phyloP scores from a whole-genome alignment of 2,888 invertebrate genomes.

The Drosophila tanythrix region DNA sequence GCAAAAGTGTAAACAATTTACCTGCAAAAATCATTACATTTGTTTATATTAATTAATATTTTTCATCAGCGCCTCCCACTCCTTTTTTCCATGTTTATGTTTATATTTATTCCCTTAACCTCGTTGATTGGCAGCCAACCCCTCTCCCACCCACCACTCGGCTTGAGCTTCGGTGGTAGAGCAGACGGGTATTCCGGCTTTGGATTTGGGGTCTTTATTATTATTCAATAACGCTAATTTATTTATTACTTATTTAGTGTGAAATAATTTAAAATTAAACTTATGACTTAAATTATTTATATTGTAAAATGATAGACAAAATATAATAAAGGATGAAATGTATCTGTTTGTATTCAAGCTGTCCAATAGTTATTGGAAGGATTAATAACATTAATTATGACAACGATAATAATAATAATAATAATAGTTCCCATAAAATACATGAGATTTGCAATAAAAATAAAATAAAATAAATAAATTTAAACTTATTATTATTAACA shows the following conservation, averaged over 20 bases:
- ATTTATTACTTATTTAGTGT: not conserved
- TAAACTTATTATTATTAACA: not conserved
- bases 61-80: constrained; percentile 40
- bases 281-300: not conserved
- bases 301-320: not conserved
- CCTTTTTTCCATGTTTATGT: constrained; percentile 3
- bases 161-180: not conserved
- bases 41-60: constrained; percentile 71
- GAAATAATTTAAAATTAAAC: not conserved
- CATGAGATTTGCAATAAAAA: not conserved
- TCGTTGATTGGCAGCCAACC: constrained; percentile 29
- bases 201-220: not conserved
- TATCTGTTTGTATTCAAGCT: not conserved
- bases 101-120: constrained; percentile 3
- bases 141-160: not conserved
- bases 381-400: not conserved
- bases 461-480: not conserved
- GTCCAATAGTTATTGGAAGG: not conserved
- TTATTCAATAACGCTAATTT: not conserved
- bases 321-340: no score
- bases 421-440: not conserved
- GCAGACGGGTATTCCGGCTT: not conserved
- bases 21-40: constrained; percentile 55
- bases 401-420: not conserved
- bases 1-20: constrained; percentile 60